phyloP scores from a whole-genome alignment of 2,797 vertebrate species.

The Holocentrus rufus region DNA sequence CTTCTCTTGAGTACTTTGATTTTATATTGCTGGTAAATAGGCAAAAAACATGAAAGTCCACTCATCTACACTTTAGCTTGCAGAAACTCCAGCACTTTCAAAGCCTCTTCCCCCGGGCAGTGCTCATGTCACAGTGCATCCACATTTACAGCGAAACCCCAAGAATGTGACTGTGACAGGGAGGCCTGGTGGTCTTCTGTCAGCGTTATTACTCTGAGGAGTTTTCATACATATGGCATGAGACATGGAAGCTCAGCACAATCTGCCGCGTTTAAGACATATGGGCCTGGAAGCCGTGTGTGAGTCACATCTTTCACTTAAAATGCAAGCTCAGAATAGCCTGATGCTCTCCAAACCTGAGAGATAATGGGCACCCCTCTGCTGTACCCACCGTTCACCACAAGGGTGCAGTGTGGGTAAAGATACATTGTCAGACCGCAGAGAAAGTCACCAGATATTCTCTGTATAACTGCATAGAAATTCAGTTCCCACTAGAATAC shows the following conservation, averaged over 20 bases:
- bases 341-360: not conserved
- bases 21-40: no score
- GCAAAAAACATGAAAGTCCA: not conserved
- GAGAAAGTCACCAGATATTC: not conserved
- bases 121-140: not conserved
- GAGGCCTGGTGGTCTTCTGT: not conserved
- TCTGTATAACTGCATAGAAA: not conserved
- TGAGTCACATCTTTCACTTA: not conserved
- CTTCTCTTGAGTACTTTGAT: no score
- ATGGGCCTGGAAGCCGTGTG: not conserved
- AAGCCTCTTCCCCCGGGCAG: not conserved
- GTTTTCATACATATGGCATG: not conserved
- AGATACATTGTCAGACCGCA: slow-evolving; percentile 15
- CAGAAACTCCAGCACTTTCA: no score
- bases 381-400: slow-evolving; percentile 53
- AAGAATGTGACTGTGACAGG: not conserved
- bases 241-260: not conserved
- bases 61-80: not conserved
- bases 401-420: slow-evolving; percentile 71
- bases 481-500: not conserved
- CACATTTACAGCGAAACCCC: not conserved
- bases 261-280: not conserved
- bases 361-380: not conserved
- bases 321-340: not conserved
- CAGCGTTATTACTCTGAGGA: not conserved